These are phyloP conservation scores for Dioctria linearis DNA, from an alignment of 2,888 invertebrate species.

Conservation along the genomic window DNA sequence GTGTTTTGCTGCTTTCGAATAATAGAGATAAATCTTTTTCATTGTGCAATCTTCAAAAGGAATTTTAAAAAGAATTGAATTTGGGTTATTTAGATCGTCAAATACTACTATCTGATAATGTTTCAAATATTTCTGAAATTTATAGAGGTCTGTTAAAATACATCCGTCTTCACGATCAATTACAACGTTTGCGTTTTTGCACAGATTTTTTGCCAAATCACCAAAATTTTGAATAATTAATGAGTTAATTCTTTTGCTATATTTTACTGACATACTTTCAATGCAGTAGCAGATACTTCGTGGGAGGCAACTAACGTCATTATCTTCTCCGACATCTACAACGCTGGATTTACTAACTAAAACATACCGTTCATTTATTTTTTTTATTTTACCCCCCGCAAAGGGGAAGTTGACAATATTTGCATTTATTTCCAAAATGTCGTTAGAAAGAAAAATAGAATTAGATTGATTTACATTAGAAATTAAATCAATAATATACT, in stretches of 20 bases:
- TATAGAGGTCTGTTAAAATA: slow-evolving; percentile 41
- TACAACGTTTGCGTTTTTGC: slow-evolving; percentile 27
- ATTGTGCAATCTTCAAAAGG: background rate
- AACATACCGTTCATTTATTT: background rate
- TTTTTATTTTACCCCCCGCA: background rate
- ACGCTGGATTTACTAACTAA: background rate
- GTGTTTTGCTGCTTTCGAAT: slow-evolving; percentile 29
- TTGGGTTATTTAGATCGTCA: slow-evolving; percentile 18
- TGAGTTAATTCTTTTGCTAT: background rate
- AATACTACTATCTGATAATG: slow-evolving; percentile 46
- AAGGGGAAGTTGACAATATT: background rate
- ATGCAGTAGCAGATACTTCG: background rate
- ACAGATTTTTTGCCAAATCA: background rate
- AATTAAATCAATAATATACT: too few species aligned
- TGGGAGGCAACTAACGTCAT: background rate
- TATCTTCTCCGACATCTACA: background rate
- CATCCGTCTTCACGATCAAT: slow-evolving; percentile 13
- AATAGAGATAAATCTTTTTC: slow-evolving; percentile 37
- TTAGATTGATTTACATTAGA: too few species aligned
- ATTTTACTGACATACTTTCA: slow-evolving; percentile 5
- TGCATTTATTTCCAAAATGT: background rate
- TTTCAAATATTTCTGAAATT: slow-evolving; percentile 49
- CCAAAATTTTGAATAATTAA: background rate
- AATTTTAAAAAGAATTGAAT: slow-evolving; percentile 30
- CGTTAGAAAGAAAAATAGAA: slow-evolving; percentile 14